Percentiles rank a stretch among this genome's conserved stretches.
Conservation (phyloP, 2,113 vertebrate species). For the Pampusana beccarii region DNA sequence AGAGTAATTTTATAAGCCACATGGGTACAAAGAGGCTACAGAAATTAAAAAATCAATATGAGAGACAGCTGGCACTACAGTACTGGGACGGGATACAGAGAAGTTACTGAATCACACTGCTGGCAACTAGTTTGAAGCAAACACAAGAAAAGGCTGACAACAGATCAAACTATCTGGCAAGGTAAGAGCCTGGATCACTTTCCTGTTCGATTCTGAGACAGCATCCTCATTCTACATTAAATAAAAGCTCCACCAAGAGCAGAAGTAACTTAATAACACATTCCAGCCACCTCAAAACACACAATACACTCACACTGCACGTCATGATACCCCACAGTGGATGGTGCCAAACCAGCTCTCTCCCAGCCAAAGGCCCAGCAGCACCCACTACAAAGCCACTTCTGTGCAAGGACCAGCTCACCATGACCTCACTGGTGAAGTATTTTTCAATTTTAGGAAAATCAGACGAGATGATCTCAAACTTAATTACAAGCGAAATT, state of each 20-base stretch:
- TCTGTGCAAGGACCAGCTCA: slow-evolving; percentile 21
- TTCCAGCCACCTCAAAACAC: background rate
- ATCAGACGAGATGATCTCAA: slow-evolving; percentile 40
- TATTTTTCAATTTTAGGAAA: slow-evolving; percentile 62
- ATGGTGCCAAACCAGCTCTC: background rate
- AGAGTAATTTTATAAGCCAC: background rate
- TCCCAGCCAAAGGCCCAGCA: background rate
- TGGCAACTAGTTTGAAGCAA: background rate
- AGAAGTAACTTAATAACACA: background rate
- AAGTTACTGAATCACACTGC: background rate
- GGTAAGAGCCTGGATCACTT: background rate
- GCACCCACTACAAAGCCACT: background rate
- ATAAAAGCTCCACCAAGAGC: background rate
- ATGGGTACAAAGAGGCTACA: background rate
- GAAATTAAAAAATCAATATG: background rate
- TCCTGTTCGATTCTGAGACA: background rate
- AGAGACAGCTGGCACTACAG: background rate
- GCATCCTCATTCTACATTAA: background rate
- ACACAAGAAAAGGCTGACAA: background rate
- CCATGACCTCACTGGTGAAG: slow-evolving; percentile 28
- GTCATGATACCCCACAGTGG: background rate
- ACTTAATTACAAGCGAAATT: slow-evolving; percentile 59
- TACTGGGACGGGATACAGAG: background rate
- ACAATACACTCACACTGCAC: background rate
- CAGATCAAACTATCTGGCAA: background rate